phyloP scores from a whole-genome alignment of 2,113 vertebrate species.

The Tapirus terrestris region DNA sequence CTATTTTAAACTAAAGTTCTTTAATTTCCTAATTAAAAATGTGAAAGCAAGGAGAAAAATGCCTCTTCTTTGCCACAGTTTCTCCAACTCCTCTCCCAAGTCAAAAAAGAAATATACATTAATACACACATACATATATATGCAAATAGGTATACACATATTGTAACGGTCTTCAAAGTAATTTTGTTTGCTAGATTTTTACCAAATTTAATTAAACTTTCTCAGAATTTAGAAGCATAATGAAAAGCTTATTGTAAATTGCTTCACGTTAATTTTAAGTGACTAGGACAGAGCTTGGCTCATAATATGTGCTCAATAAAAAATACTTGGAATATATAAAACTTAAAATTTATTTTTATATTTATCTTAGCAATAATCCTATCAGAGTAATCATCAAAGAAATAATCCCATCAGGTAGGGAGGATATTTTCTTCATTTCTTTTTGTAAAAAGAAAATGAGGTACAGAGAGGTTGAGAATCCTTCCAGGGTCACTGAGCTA shows the following conservation, averaged over 20 bases:
- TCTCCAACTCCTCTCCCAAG: not conserved
- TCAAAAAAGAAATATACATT: not conserved
- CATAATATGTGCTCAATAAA: not conserved
- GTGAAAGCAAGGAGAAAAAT: not conserved
- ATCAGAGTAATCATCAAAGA: not conserved
- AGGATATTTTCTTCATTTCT: not conserved
- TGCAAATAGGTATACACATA: not conserved
- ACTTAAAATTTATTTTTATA: not conserved
- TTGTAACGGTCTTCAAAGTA: not conserved
- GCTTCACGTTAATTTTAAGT: not conserved
- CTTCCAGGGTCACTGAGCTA: not conserved
- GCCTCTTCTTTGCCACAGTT: not conserved
- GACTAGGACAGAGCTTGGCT: not conserved
- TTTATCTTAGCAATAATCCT: not conserved
- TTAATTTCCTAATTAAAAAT: not conserved
- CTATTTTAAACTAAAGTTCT: not conserved
- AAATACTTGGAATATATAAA: not conserved
- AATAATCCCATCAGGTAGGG: not conserved
- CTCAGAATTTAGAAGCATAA: not conserved
- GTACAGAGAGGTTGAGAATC: not conserved
- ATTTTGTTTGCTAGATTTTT: constrained; percentile 6
- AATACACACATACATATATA: not conserved
- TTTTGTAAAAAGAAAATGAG: not conserved
- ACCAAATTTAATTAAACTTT: not conserved
- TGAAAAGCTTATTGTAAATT: not conserved